Conservation (phyloP, 53 echinoderm and acorn worm genomes). For the Temnopleurus reevesii region DNA sequence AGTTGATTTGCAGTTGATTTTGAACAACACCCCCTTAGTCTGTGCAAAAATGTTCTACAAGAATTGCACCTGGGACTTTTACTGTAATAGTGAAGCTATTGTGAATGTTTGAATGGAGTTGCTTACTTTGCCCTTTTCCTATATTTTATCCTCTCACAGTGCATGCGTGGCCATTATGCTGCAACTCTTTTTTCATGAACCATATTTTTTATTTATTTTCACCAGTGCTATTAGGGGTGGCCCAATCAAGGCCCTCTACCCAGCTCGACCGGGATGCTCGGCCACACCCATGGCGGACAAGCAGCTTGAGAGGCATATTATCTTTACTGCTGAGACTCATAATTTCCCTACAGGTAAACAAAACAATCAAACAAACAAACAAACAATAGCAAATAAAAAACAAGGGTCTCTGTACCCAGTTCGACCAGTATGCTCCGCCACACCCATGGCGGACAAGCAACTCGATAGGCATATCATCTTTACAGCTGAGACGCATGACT, state of each 20-base stretch:
- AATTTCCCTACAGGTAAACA: constrained; percentile 95
- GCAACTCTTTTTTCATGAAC: no score
- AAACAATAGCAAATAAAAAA: no score
- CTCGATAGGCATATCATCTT: constrained; percentile 84
- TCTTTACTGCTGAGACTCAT: constrained; percentile 98
- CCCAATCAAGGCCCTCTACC: constrained; percentile 65
- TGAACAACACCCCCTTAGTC: no score
- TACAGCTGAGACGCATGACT: constrained; percentile 97
- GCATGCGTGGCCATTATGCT: no score
- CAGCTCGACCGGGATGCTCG: constrained; percentile 67
- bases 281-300: constrained; percentile 67
- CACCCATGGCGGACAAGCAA: constrained; percentile 60
- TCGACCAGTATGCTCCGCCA: constrained; percentile 67
- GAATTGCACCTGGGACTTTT: no score
- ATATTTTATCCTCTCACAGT: no score
- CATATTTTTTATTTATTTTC: neutral
- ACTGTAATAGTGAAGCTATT: no score
- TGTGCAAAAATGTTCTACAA: no score
- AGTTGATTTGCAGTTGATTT: no score
- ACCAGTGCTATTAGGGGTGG: constrained; percentile 87
- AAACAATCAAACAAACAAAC: no score
- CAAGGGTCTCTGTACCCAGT: constrained; percentile 69
- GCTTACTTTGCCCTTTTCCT: no score
- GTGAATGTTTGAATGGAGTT: no score
- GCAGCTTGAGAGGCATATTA: constrained; percentile 73